Evolutionary conservation across 35 echinoderm and acorn worm genomes (phyloP).

Genomic region (Anneissia japonica): DNA sequence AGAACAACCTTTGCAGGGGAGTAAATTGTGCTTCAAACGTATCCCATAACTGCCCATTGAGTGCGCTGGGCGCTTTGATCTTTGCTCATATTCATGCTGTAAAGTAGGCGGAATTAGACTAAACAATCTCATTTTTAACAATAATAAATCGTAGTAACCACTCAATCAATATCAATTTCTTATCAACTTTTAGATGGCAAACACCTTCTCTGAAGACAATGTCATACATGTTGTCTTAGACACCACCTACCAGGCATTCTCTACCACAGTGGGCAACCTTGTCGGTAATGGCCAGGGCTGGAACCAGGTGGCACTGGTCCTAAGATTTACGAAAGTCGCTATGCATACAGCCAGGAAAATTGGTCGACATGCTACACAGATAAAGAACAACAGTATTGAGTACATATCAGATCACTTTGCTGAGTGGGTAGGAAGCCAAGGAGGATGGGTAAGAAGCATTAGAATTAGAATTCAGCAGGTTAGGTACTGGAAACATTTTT

Average conservation of each 20-base stretch:
- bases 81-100: too few species aligned
- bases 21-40: too few species aligned
- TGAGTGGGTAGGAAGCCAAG: not conserved
- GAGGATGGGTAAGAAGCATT: not conserved
- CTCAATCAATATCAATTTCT: too few species aligned
- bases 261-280: not conserved
- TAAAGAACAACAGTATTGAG: not conserved
- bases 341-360: not conserved
- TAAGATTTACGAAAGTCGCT: not conserved
- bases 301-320: not conserved
- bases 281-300: not conserved
- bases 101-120: too few species aligned
- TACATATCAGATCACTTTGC: not conserved
- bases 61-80: too few species aligned
- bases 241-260: not conserved
- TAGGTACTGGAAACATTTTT: too few species aligned
- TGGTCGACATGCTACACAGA: not conserved
- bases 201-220: not conserved
- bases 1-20: too few species aligned
- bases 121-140: too few species aligned
- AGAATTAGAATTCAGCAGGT: too few species aligned
- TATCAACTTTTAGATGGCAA: too few species aligned
- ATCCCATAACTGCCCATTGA: too few species aligned
- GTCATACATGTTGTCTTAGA: not conserved
- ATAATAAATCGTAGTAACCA: too few species aligned